These are phyloP conservation scores for Frankliniella fusca DNA, from an alignment of 2,888 invertebrate species.

Conservation along the genomic window DNA sequence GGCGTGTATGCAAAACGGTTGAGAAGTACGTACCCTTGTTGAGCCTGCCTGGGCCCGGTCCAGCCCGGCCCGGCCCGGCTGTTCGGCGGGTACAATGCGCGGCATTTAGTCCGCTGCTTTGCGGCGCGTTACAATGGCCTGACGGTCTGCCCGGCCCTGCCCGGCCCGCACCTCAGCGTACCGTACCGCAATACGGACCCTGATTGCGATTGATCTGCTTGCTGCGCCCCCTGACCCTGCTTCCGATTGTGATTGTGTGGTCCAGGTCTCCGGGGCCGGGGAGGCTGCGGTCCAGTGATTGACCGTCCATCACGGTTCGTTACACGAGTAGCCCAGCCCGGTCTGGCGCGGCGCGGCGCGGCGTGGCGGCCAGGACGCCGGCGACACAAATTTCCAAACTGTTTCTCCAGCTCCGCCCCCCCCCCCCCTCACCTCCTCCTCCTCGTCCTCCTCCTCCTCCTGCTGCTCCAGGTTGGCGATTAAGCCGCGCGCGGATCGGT, in stretches of 20 bases:
- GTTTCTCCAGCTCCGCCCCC: no score
- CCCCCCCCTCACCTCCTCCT: not conserved
- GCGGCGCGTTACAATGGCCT: not conserved
- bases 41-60: no score
- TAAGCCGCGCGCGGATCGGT: not conserved
- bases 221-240: slow-evolving; percentile 5
- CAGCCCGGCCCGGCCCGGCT: no score
- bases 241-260: not conserved
- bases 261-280: not conserved
- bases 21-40: no score
- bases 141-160: not conserved
- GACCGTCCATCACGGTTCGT: slow-evolving; percentile 6
- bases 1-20: no score
- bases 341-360: not conserved
- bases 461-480: not conserved
- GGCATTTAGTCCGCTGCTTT: no score
- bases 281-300: not conserved
- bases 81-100: no score
- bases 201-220: slow-evolving; percentile 14
- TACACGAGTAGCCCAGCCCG: not conserved
- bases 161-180: not conserved
- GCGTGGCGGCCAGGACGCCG: not conserved
- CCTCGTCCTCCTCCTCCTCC: not conserved
- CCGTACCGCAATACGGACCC: not conserved
- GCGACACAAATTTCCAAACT: not conserved